Percentiles rank a stretch among this genome's conserved stretches.
phyloP scores from a whole-genome alignment of 2,797 vertebrate genomes.

The Ciconia nigra region DNA sequence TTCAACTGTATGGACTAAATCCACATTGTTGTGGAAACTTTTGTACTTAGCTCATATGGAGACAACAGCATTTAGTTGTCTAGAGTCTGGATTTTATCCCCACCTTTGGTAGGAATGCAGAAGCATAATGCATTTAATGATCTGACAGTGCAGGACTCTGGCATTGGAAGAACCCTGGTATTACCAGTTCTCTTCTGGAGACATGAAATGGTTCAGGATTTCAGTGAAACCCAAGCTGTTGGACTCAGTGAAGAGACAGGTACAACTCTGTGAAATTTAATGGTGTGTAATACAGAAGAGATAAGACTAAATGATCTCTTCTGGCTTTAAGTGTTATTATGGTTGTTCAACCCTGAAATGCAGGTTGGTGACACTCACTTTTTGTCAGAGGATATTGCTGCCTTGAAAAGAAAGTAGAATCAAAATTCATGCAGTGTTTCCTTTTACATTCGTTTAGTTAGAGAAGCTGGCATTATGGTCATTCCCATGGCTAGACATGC shows the following conservation, averaged over 20 bases:
- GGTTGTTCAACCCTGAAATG: not conserved
- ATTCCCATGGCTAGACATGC: not conserved
- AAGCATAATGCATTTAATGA: not conserved
- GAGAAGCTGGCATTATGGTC: not conserved
- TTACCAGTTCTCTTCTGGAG: not conserved
- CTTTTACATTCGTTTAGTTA: not conserved
- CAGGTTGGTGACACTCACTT: not conserved
- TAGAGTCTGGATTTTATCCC: not conserved
- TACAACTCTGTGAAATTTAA: not conserved
- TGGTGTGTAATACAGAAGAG: not conserved
- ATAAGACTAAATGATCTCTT: not conserved
- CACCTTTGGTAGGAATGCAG: not conserved
- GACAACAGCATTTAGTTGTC: not conserved
- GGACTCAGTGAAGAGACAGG: not conserved
- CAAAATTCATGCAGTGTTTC: not conserved
- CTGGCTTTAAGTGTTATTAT: not conserved
- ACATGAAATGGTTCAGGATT: not conserved
- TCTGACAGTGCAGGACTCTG: not conserved
- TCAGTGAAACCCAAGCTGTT: not conserved
- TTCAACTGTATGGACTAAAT: not conserved
- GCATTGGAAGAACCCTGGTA: not conserved
- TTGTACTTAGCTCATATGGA: not conserved
- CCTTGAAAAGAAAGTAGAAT: not conserved
- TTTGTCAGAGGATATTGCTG: not conserved
- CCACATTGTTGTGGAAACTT: not conserved